Evolutionary conservation across 1,140 invertebrate genomes (phyloP), one percentile per base, ranked within the genome.

Genomic region (Drosophila leontia): DNA sequence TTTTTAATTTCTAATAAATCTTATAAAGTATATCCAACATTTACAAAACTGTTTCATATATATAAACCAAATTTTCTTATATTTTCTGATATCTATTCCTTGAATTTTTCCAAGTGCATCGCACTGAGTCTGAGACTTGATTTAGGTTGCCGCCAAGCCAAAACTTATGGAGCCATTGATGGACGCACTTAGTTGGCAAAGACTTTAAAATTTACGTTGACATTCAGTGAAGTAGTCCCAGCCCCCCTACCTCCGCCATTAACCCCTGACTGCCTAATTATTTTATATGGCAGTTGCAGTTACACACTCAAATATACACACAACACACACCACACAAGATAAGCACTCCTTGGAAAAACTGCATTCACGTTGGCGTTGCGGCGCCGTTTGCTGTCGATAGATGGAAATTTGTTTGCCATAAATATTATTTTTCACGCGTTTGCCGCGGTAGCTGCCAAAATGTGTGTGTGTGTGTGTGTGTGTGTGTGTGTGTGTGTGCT

Each of bases 381-480:
- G 69, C 80, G 80, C 59, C 75, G 58, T 71, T 84, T 75, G 65
- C 84, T 84, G 84, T 87, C 84, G 84, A 87, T 87, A 60, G 68
- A 78, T 78, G 81, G 83, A 88, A 88, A 88, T 88, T 88, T 88
- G 85, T 90, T 90, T 90, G 85, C 85, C 84, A 90, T 90, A 88
- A 90, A 90, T 88, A 90, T 88, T 82, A 63, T 76, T 86, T 86
- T 86, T 86, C 82, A 82, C 79, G 82, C 82, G 75, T 62, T 56
- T 81, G 72, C 76, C 63, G 78, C 84, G 65, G 84, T 87, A 87
- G 83, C 83, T 77, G 83, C 79, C 65, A 59, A 65, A 64, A 57
- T n/a, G 32, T 55, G 47, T 55, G 48, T 48, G 13, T 13, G 12
- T 3, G 19, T 26, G 19, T 47, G 45, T 13, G 45, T 26, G 47